Base-by-base conservation (phyloP, 1,140 invertebrate genomes). In the Phenacoccus solenopsis region DNA sequence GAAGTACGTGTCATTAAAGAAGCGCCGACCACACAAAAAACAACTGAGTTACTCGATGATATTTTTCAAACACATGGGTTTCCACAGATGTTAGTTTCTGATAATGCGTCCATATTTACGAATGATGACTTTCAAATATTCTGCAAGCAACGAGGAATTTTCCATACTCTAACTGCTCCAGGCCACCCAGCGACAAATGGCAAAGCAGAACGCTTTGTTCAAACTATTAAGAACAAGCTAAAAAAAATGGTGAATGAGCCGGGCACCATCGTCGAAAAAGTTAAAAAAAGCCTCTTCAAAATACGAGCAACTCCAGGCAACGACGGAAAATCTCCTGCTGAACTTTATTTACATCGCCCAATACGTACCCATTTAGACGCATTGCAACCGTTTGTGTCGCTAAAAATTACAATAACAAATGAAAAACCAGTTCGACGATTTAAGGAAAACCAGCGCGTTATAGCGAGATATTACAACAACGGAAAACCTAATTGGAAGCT, bases 111-210 rank as follows among this genome's bases (percentile, higher is more conserved):
- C 38, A 73, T 70, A 67, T 75, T 75, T 69, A 70, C 20, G 20
- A 72, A 64, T 68, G 73, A 72, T 38, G 28, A 72, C 72, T 76
- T 78, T 69, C 0, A 72, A 70, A 3, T 27, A 28, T 76, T 72
- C 68, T 76, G 74, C 73, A 70, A 64, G 22, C 24, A 73, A 35
- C 72, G 72, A 59, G 75, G 75, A 13, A 76, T 78, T 56, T 24
- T 70, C 16, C 74, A 76, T 69, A 75, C 72, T 68, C 72, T 77
- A 38, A 74, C 68, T 22, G 74, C 73, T 28, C 75, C 76, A 13
- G 70, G 71, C 16, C 74, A 77, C 72, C 74, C 76, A 56, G 73
- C 75, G 7, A 76, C 74, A 12, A 78, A 78, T 72, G 76, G 76
- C 4, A 67, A 74, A 24, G 77, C 74, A 2, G 77, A 78, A 74